Percentiles rank a stretch among this genome's conserved stretches.
phyloP scores from a whole-genome alignment of 2,797 vertebrate genomes.

The Mormyrus hasselquistii region DNA sequence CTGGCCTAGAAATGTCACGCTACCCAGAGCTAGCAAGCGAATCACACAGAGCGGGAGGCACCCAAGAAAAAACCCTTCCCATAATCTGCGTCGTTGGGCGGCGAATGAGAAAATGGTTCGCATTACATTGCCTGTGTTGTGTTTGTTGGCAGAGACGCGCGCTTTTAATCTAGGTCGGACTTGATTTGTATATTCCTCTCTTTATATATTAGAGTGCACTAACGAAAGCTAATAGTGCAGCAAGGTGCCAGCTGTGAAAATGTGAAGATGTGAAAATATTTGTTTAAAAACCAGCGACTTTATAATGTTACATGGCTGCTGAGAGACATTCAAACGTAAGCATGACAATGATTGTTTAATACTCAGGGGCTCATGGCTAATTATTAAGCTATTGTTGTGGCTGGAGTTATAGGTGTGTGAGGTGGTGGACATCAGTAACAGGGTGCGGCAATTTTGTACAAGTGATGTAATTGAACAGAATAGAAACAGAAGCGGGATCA shows the following conservation, averaged over 20 bases:
- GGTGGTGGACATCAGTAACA: not conserved
- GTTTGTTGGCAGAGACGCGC: not conserved
- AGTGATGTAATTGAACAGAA: not conserved
- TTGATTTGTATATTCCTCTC: not conserved
- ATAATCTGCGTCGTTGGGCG: not conserved
- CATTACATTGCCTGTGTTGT: not conserved
- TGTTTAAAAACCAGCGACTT: not conserved
- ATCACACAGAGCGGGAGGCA: not conserved
- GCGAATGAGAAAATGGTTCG: not conserved
- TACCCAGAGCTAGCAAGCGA: not conserved
- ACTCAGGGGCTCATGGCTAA: not conserved
- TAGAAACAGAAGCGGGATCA: not conserved
- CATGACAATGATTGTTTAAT: not conserved
- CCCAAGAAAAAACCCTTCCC: not conserved
- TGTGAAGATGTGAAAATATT: not conserved
- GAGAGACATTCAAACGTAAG: not conserved
- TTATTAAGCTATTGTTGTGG: not conserved
- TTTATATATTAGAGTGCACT: not conserved
- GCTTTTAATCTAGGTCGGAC: not conserved
- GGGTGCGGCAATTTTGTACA: not conserved
- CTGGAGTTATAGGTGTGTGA: not conserved
- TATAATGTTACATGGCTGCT: not conserved
- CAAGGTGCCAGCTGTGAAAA: not conserved
- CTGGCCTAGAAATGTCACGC: constrained; percentile 5
- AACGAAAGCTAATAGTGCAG: not conserved